Evolutionary conservation across 2,888 invertebrate genomes (phyloP).

Genomic region (Megamerina dolium): DNA sequence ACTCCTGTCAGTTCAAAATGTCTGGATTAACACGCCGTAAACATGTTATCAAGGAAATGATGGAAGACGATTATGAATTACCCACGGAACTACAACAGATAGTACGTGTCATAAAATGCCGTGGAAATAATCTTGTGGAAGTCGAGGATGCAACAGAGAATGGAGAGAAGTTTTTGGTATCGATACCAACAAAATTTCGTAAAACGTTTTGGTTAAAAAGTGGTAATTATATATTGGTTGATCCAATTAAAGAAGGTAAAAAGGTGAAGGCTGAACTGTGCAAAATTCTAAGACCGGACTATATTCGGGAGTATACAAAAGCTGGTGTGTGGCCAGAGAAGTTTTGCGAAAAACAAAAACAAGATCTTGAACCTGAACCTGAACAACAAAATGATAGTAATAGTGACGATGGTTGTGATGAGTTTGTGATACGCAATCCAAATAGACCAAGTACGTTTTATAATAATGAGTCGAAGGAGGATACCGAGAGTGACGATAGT

Average conservation of each 20-base stretch:
- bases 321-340: conserved; percentile 54
- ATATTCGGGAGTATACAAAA: conserved; percentile 62
- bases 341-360: conserved; percentile 39
- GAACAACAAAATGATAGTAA: no score
- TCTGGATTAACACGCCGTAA: conserved; percentile 73
- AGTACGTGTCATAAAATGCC: conserved; percentile 68
- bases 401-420: conserved; percentile 26
- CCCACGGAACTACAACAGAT: conserved; percentile 71
- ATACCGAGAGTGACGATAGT: conserved; percentile 25
- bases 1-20: no score
- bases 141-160: conserved; percentile 55
- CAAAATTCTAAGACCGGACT: conserved; percentile 62
- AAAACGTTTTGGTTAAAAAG: conserved; percentile 91
- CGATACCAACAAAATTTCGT: conserved; percentile 93
- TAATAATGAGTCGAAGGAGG: background rate
- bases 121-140: conserved; percentile 92
- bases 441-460: conserved; percentile 22
- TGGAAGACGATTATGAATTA: conserved; percentile 66
- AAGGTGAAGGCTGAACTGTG: conserved; percentile 93
- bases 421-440: conserved; percentile 31
- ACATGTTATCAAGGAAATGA: conserved; percentile 71
- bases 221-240: conserved; percentile 81
- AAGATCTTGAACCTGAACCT: no score
- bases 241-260: conserved; percentile 86
- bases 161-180: conserved; percentile 53